These are phyloP conservation scores for Scotopteryx bipunctaria DNA, from an alignment of 2,888 invertebrate genomes.

Conservation along the genomic window DNA sequence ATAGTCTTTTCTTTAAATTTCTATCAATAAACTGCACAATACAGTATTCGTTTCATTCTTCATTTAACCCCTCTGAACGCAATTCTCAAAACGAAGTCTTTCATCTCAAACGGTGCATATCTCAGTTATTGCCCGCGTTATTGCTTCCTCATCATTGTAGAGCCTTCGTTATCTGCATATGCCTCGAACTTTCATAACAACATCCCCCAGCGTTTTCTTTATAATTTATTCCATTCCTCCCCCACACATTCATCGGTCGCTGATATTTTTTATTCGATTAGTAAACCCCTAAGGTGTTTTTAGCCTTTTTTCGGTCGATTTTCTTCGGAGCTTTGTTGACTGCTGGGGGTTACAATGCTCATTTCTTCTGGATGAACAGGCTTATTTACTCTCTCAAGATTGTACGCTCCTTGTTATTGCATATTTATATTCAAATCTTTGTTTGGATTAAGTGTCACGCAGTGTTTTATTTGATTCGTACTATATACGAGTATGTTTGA, in stretches of 20 bases:
- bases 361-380: constrained; percentile 80
- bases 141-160: constrained; percentile 35
- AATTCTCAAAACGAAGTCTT: constrained; percentile 14
- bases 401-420: constrained; percentile 38
- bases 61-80: constrained; percentile 6
- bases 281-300: constrained; percentile 85
- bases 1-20: too few relatives aligned
- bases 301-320: constrained; percentile 84
- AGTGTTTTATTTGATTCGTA: background rate
- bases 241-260: constrained; percentile 82
- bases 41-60: background rate
- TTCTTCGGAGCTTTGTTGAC: constrained; percentile 84
- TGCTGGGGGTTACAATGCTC: constrained; percentile 79
- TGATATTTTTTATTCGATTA: constrained; percentile 85
- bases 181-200: constrained; percentile 68
- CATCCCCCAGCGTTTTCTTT: constrained; percentile 80
- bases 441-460: constrained; percentile 14
- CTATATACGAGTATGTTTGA: background rate
- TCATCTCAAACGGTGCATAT: constrained; percentile 26
- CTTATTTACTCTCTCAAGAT: constrained; percentile 71
- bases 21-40: too few relatives aligned
- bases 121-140: constrained; percentile 30
- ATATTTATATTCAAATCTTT: constrained; percentile 29
- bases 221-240: constrained; percentile 82
- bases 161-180: constrained; percentile 69